Evolutionary conservation across 2,113 vertebrate species (phyloP).

Genomic region (Lepisosteus osseus): DNA sequence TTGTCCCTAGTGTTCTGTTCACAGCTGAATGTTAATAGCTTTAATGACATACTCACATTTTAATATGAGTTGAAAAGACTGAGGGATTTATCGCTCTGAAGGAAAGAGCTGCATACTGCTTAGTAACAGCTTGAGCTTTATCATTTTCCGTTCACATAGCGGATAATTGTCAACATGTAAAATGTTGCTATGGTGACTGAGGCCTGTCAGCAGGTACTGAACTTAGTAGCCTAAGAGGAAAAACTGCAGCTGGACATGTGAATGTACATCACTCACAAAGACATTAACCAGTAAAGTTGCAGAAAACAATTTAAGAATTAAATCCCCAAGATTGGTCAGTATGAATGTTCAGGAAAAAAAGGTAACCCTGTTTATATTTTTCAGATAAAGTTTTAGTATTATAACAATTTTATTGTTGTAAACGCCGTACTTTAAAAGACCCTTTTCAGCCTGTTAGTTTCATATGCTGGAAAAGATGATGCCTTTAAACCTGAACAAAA

Average conservation of each 20-base stretch:
- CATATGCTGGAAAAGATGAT: too few species aligned
- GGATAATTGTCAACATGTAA: constrained; percentile 32
- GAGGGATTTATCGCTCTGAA: constrained; percentile 20
- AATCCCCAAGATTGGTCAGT: too few species aligned
- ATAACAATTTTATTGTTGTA: too few species aligned
- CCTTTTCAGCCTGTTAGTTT: too few species aligned
- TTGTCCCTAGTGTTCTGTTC: constrained; percentile 25
- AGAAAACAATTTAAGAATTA: constrained; percentile 52
- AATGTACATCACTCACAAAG: constrained; percentile 39
- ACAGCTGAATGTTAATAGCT: constrained; percentile 32
- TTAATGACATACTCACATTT: constrained; percentile 24
- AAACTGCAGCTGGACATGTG: constrained; percentile 46
- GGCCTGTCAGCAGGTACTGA: constrained; percentile 19
- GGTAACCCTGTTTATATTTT: too few species aligned
- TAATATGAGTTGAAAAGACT: constrained; percentile 29
- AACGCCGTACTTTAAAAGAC: too few species aligned
- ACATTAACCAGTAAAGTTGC: constrained; percentile 49
- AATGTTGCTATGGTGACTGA: constrained; percentile 40
- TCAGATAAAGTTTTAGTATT: too few species aligned
- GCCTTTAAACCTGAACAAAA: too few species aligned
- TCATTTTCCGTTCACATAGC: constrained; percentile 33
- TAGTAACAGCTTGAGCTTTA: constrained; percentile 24
- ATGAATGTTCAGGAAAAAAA: too few species aligned
- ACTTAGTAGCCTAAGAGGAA: constrained; percentile 3
- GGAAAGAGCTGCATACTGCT: constrained; percentile 22